phyloP scores from a whole-genome alignment of 1,140 invertebrate genomes.

The Arion vulgaris region DNA sequence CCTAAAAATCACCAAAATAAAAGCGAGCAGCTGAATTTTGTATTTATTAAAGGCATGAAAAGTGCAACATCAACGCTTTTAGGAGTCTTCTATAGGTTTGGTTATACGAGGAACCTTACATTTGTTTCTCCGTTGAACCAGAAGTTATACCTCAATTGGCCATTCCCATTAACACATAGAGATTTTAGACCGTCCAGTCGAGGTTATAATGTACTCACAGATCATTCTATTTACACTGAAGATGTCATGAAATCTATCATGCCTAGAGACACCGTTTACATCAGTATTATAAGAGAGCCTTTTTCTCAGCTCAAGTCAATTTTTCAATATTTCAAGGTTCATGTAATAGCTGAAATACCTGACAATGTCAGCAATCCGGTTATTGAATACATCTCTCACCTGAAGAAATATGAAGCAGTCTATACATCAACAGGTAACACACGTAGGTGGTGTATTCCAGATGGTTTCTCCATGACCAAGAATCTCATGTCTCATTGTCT shows the following conservation, averaged over 20 bases:
- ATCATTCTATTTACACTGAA: constrained; percentile 64
- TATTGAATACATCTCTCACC: constrained; percentile 57
- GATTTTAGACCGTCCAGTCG: constrained; percentile 51
- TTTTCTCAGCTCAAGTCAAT: constrained; percentile 60
- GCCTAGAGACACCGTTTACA: constrained; percentile 53
- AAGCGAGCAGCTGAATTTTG: constrained; percentile 52
- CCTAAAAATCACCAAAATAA: neutral
- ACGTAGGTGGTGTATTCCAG: constrained; percentile 61
- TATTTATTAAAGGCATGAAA: constrained; percentile 61
- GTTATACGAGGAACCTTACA: constrained; percentile 49
- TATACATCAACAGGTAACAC: constrained; percentile 52
- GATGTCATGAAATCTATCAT: constrained; percentile 56
- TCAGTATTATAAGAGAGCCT: constrained; percentile 65
- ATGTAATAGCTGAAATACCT: constrained; percentile 38
- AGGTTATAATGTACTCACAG: constrained; percentile 59
- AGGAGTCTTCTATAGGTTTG: constrained; percentile 52
- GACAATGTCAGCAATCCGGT: constrained; percentile 28
- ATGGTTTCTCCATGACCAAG: constrained; percentile 63
- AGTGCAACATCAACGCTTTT: constrained; percentile 56
- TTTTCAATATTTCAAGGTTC: constrained; percentile 60
- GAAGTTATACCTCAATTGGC: constrained; percentile 61
- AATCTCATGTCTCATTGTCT: constrained; percentile 66
- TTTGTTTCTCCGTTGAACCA: constrained; percentile 51
- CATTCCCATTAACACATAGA: constrained; percentile 46
- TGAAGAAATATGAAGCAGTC: constrained; percentile 59